Evolutionary conservation across 2,113 vertebrate species (phyloP), one percentile per base, ranked within the genome.

Genomic region (Anhinga anhinga): DNA sequence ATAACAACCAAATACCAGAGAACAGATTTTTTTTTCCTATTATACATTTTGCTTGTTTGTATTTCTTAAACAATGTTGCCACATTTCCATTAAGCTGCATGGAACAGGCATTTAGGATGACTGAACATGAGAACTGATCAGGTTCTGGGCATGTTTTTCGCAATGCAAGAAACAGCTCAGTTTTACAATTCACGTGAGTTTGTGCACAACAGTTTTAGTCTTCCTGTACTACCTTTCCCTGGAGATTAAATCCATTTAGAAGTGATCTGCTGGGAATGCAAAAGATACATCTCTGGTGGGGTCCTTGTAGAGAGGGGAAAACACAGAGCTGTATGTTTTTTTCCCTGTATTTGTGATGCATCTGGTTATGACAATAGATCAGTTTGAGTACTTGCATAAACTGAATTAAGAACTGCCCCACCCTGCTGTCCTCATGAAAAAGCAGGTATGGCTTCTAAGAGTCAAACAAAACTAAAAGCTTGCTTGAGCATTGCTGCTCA

Each of bases 101-200:
- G 47, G 11, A 70, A 11, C 2, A 74, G 13, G 5, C 16, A 40
- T 82, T 82, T 79, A 45, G 4, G 29, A 27, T 65, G 14, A 55
- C 4, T 25, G 15, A 82, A 40, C 1, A 1, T 30, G 21, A 2
- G 9, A 89, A 53, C n/a, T 23, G 0, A 67, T 38, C 21, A 30
- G 5, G 6, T 58, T 80, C 27, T 72, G 42, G 5, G 2, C 14
- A 16, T 55, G 13, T 23, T 53, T 66, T 77, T 53, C 18, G 15
- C 71, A 49, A 20, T 11, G 34, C 2, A 34, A 40, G 30, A 59
- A 49, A 7, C 10, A n/a, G 3, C 9, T 71, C 22, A 25, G n/a
- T 56, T 89, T 83, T 56, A 52, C 32, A 67, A 8, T 21, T 42
- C 1, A 2, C n/a, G 4, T 73, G 50, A 62, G 20, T 74, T 69